phyloP scores from a whole-genome alignment of 2,888 invertebrate species.

The Drosophila melanocephala region DNA sequence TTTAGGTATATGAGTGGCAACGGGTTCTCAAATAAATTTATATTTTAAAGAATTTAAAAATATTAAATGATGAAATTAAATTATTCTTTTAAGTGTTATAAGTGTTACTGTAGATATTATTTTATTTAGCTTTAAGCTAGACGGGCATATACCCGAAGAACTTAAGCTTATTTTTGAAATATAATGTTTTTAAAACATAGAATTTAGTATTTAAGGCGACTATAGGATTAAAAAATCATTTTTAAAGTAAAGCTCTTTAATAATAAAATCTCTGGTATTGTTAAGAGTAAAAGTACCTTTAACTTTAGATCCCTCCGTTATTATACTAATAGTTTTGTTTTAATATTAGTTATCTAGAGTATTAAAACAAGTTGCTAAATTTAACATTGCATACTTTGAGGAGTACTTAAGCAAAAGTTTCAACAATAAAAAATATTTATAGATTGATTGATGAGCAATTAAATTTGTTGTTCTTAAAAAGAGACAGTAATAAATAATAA shows the following conservation, averaged over 20 bases:
- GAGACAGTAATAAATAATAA: background rate
- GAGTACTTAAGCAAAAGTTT: background rate
- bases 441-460: background rate
- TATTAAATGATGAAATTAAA: background rate
- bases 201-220: background rate
- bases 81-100: too few relatives aligned
- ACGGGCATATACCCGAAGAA: too few relatives aligned
- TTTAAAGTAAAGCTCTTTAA: accelerated
- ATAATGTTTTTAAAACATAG: background rate
- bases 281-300: background rate
- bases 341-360: background rate
- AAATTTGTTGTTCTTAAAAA: background rate
- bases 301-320: background rate
- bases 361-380: background rate
- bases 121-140: too few relatives aligned
- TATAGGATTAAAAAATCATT: background rate
- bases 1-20: too few relatives aligned
- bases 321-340: background rate
- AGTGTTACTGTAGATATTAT: too few relatives aligned
- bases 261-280: background rate
- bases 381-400: conserved; percentile 38
- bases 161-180: too few relatives aligned
- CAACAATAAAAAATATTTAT: background rate
- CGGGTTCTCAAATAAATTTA: background rate
- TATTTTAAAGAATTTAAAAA: background rate